Base-by-base conservation (phyloP, 2,888 invertebrate species). In the Lasioglossum malachurum region DNA sequence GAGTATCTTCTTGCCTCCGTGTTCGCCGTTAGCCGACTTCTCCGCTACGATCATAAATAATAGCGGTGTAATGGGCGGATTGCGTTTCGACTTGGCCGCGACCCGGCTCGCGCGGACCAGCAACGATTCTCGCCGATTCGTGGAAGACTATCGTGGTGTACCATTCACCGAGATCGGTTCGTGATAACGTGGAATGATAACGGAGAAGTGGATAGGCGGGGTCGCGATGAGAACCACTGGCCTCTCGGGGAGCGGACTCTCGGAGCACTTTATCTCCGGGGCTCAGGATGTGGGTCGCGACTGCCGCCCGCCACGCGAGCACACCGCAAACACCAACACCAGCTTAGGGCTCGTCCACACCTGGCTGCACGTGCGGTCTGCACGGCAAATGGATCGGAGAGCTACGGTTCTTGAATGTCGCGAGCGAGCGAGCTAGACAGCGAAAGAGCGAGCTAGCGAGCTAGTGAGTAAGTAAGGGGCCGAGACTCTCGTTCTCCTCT, bases 281-380 rank as follows among this genome's bases (percentile, higher is more conserved):
- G 92, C 93, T 90, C 93, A 91, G 92, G 95, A 94, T 94, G 94
- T 95, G 94, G 95, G 95, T 95, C 94, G 95, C 93, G 92, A 93
- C 92, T 93, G 94, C 93, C 93, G 94, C 93, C 93, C 93, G 94
- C 94, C 94, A 94, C 93, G 94, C 94, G 93, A 94, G 84, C 90
- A 82, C 90, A 87, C 81, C 85, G 83, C 87, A 57, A 80, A 75
- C 86, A 86, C 87, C 77, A 86, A 84, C 82, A 90, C 90, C 84
- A 89, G 85, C 87, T 93, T 91, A 93, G 92, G 93, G 87, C 90
- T 89, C 92, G 89, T 93, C 88, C 93, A 93, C 93, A 93, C 92
- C 91, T 92, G 89, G 91, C 74, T 78, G 80, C 84, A 78, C 77
- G 79, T 81, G 83, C 72, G 82, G 41, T 79, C 60, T 44, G 27